Evolutionary conservation across 1,140 invertebrate species (phyloP).

Genomic region (Lordiphosa clarofinis): DNA sequence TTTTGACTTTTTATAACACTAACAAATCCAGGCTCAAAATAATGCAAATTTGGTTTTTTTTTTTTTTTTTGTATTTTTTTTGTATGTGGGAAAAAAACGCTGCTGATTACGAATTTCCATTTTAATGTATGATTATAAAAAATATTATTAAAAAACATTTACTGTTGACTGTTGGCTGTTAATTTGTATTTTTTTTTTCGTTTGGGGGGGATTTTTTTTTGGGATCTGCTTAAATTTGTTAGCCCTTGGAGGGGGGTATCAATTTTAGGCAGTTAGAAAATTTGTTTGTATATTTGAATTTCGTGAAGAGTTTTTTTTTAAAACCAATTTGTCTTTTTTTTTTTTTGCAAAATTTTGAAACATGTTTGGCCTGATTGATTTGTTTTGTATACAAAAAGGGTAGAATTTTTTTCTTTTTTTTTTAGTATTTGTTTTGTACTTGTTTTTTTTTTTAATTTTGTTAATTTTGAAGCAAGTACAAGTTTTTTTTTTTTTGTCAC

Average conservation of each 20-base stretch:
- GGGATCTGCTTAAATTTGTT: conserved; percentile 1
- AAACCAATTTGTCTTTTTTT: conserved; percentile 50
- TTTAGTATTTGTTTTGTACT: conserved; percentile 44
- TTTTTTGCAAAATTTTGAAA: conserved; percentile 78
- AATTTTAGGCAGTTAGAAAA: conserved; percentile 1
- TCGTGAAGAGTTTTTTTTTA: conserved; percentile 30
- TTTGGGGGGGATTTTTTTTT: conserved; percentile 21
- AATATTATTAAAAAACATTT: conserved; percentile 1
- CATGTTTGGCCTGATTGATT: conserved; percentile 80
- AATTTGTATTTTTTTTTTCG: conserved; percentile 12
- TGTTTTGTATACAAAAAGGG: conserved; percentile 69
- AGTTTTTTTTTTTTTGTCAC: conserved; percentile 68
- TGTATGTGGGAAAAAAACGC: conserved; percentile 25
- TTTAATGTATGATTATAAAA: conserved; percentile 6
- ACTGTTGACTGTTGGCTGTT: conserved; percentile 12
- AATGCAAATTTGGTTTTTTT: conserved; percentile 49
- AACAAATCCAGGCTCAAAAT: conserved; percentile 79
- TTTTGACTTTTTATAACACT: conserved; percentile 66
- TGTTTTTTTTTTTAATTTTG: conserved; percentile 43
- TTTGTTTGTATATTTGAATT: conserved; percentile 17
- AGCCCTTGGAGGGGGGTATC: neutral
- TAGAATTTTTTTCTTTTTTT: conserved; percentile 25
- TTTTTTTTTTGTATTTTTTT: conserved; percentile 33
- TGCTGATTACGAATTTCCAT: conserved; percentile 23
- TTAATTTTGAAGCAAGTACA: conserved; percentile 48